A percentile compares a stretch with the other conserved stretches of the same genome.
These are phyloP conservation scores for Callyntrura guangdongensis DNA, from an alignment of 2,888 invertebrate genomes.

Conservation along the genomic window DNA sequence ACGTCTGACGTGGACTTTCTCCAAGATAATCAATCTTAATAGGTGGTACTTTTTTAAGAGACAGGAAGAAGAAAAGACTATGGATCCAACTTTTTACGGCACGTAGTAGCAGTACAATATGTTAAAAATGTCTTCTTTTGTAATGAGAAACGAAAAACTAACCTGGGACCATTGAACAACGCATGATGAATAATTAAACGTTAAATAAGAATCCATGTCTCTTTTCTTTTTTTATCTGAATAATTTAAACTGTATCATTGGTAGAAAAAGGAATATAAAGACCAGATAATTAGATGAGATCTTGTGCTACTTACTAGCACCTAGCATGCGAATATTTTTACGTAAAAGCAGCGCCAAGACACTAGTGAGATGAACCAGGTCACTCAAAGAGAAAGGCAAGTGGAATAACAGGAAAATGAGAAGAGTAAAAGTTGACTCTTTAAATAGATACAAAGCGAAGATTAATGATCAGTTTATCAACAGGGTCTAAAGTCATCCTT, in stretches of 20 bases:
- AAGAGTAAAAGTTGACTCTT: background rate
- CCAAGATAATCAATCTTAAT: conserved; percentile 1
- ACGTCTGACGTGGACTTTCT: background rate
- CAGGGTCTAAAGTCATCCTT: background rate
- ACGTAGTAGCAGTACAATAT: background rate
- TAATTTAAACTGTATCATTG: conserved; percentile 43
- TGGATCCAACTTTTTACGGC: background rate
- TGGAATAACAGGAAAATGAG: background rate
- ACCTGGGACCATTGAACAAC: conserved; percentile 10
- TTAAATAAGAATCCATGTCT: conserved; percentile 3
- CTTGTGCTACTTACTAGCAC: background rate
- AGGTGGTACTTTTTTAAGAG: background rate
- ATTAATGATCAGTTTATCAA: conserved; percentile 21
- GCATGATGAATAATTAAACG: conserved; percentile 30
- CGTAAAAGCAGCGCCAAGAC: background rate
- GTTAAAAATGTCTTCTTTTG: background rate
- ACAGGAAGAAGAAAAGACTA: background rate
- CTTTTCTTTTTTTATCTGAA: conserved; percentile 16
- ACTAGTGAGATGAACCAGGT: background rate
- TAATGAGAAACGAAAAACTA: background rate
- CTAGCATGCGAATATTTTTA: background rate
- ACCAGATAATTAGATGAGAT: conserved; percentile 14
- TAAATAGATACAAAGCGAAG: too few relatives aligned
- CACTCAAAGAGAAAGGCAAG: background rate
- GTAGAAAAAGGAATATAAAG: background rate